These are phyloP conservation scores for Hippoglossus hippoglossus DNA, from an alignment of 2,797 vertebrate genomes.

Conservation along the genomic window DNA sequence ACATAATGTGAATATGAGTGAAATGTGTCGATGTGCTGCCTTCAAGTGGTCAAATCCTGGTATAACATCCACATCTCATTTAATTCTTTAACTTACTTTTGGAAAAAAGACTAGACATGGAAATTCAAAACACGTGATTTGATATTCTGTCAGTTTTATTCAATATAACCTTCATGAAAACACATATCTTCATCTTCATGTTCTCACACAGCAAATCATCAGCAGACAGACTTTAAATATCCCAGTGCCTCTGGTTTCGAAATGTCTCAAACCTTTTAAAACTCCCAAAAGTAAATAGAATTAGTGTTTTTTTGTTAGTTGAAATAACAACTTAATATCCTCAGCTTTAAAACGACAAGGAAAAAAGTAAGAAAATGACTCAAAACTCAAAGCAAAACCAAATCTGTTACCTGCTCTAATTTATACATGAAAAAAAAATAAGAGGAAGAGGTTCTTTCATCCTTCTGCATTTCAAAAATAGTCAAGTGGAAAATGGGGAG, in stretches of 20 bases:
- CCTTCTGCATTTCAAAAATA: too few species aligned
- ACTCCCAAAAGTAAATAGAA: not conserved
- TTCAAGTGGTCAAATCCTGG: not conserved
- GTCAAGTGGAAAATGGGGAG: too few species aligned
- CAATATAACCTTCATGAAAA: not conserved
- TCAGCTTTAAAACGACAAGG: too few species aligned
- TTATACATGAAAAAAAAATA: too few species aligned
- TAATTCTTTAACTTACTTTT: not conserved
- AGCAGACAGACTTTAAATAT: not conserved
- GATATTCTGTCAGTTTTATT: not conserved
- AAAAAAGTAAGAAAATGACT: too few species aligned
- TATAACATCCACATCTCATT: not conserved
- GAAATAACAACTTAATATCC: too few species aligned
- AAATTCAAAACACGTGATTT: not conserved
- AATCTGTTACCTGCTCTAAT: too few species aligned
- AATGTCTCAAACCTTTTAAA: not conserved
- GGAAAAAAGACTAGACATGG: not conserved
- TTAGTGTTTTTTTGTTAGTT: too few species aligned
- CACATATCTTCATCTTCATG: not conserved
- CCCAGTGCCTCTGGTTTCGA: not conserved
- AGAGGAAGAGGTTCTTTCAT: too few species aligned
- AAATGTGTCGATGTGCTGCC: not conserved
- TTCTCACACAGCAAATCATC: not conserved
- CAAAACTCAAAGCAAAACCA: too few species aligned
- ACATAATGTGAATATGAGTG: too few species aligned